Evolutionary conservation across 2,888 invertebrate species (phyloP).

Genomic region (Bruchidius siliquastri): DNA sequence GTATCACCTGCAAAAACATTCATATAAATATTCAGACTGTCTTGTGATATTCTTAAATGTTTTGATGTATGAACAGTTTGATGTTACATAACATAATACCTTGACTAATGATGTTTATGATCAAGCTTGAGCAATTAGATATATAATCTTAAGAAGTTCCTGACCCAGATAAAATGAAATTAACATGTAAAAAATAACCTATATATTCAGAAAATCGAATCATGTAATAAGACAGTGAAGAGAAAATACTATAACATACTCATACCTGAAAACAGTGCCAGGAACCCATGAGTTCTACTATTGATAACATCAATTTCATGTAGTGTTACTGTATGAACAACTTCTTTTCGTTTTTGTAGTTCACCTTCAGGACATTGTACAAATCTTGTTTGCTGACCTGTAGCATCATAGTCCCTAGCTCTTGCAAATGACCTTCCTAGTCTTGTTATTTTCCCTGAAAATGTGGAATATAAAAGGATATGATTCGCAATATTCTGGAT

Average conservation of each 20-base stretch:
- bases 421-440: slow-evolving; percentile 93
- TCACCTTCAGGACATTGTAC: slow-evolving; percentile 99
- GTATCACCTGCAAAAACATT: slow-evolving; percentile 72
- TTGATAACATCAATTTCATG: slow-evolving; percentile 99
- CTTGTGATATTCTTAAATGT: too few species aligned
- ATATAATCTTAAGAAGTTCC: too few species aligned
- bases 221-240: too few species aligned
- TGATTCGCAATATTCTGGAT: neutral
- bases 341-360: slow-evolving; percentile 95
- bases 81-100: too few species aligned
- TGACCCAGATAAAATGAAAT: too few species aligned
- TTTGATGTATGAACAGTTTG: too few species aligned
- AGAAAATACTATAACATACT: slow-evolving; percentile 5
- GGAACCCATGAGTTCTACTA: slow-evolving; percentile 93
- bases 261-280: slow-evolving; percentile 88
- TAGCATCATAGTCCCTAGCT: slow-evolving; percentile 97
- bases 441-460: slow-evolving; percentile 45
- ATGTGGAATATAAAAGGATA: slow-evolving; percentile 5
- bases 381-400: slow-evolving; percentile 76
- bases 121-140: too few species aligned
- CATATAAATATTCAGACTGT: neutral
- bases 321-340: slow-evolving; percentile 95
- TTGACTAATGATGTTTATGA: too few species aligned
- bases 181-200: too few species aligned
- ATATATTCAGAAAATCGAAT: too few species aligned